Evolutionary conservation across 64 coral and sea anemone species (phyloP), one percentile per base, ranked within the genome.

Genomic region (Catalaphyllia jardinei): DNA sequence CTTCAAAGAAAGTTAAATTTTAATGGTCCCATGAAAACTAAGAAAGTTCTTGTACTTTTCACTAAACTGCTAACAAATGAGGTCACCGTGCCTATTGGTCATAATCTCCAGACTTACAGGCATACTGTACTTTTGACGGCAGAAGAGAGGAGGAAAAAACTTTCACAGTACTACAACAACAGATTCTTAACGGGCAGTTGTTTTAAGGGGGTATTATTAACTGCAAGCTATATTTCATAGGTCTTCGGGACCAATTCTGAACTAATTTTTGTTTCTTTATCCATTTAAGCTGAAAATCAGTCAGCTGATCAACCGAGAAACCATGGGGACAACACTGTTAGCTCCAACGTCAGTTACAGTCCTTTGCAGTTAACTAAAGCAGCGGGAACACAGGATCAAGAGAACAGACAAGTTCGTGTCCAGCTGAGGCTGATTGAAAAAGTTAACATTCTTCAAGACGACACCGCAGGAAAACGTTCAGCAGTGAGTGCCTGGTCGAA

Each of bases 361-460:
- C 65, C 65, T 9, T 18, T 11, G 16, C 39, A 38, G 10, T 22
- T 50, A 20, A 4, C 8, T 10, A 77, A 15, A 42, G 14, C 39
- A 22, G 39, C 0, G 50, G 76, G 49, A 79, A 55, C 24, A 54
- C 24, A 0, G 76, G 49, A 57, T 59, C 76, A 20, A 54, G 11
- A 77, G 19, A 46, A 18, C 24, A 77, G 27, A 17, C 76, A 79
- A 55, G 76, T 79, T n/a, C 49, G 55, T 18, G 51, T 50, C 27
- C 29, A 79, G 13, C 13, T 79, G 24, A 79, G 25, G 76, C 49
- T 79, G 50, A 79, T 79, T 55, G 76, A 79, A 79, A n/a, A 55
- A 29, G 76, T 52, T 24, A 38, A 79, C 55, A 79, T 79, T 5
- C 13, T 79, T 1, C 20, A 79, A 79, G 76, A 28, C 8, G 76